Evolutionary conservation across 1,140 invertebrate species (phyloP).

Genomic region (Pseudomyrmex cubaensis): DNA sequence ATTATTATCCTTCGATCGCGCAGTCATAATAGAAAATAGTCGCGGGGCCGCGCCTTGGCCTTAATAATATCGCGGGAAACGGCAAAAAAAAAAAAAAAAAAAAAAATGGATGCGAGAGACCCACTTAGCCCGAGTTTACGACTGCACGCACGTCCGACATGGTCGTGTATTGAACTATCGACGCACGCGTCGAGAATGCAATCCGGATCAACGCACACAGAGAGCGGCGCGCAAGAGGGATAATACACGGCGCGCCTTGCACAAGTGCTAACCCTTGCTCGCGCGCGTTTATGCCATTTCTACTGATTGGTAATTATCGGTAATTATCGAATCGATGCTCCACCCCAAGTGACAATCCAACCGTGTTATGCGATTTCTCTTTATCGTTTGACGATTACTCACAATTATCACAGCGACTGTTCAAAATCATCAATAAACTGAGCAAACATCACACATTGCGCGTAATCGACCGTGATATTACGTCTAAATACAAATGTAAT

Average conservation of each 20-base stretch:
- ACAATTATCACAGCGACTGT: slow-evolving; percentile 16
- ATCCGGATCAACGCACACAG: background rate
- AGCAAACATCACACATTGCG: slow-evolving; percentile 8
- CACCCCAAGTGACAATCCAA: slow-evolving; percentile 1
- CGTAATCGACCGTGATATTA: slow-evolving; percentile 21
- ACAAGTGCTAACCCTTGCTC: slow-evolving; percentile 2
- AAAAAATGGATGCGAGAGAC: slow-evolving; percentile 28
- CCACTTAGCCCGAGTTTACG: slow-evolving; percentile 29
- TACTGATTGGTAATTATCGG: slow-evolving; percentile 36
- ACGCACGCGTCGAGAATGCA: slow-evolving; percentile 15
- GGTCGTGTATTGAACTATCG: slow-evolving; percentile 27
- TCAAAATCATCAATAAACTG: slow-evolving; percentile 23
- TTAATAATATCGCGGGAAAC: slow-evolving; percentile 18
- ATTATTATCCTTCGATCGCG: slow-evolving; percentile 27
- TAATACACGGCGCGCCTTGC: background rate
- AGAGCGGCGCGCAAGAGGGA: background rate
- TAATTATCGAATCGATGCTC: slow-evolving; percentile 5
- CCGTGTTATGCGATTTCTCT: slow-evolving; percentile 26
- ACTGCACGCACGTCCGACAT: slow-evolving; percentile 4
- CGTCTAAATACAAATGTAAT: slow-evolving; percentile 11
- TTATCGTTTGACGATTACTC: slow-evolving; percentile 24
- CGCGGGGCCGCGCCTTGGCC: background rate
- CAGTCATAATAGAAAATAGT: slow-evolving; percentile 56
- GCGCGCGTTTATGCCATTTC: background rate
- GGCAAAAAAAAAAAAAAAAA: slow-evolving; percentile 33